Evolutionary conservation across 1,140 invertebrate genomes (phyloP).

Genomic region (silkworm (Bombyx mori)): ASM3026992v2 NC_085131.1:10832501-10833000

Average conservation of each 20-base stretch:
- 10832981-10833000: conserved; percentile 39
- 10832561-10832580: too few species aligned
- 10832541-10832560: too few species aligned
- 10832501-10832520: too few species aligned
- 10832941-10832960: conserved; percentile 57
- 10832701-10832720: too few species aligned
- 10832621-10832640: too few species aligned
- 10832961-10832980: conserved; percentile 39
- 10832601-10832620: too few species aligned
- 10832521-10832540: too few species aligned
- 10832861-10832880: conserved; percentile 48
- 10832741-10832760: background rate
- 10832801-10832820: conserved; percentile 30
- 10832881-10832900: conserved; percentile 29
- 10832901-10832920: conserved; percentile 35
- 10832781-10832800: conserved; percentile 4
- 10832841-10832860: conserved; percentile 51
- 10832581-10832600: too few species aligned
- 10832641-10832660: too few species aligned
- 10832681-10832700: too few species aligned
- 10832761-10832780: background rate
- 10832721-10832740: too few species aligned
- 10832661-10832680: too few species aligned
- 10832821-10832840: conserved; percentile 45
- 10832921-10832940: conserved; percentile 53